Percentiles rank a stretch among this genome's conserved stretches.
Conservation (phyloP, 2,113 vertebrate genomes). For the Oreochromis spilurus region DNA sequence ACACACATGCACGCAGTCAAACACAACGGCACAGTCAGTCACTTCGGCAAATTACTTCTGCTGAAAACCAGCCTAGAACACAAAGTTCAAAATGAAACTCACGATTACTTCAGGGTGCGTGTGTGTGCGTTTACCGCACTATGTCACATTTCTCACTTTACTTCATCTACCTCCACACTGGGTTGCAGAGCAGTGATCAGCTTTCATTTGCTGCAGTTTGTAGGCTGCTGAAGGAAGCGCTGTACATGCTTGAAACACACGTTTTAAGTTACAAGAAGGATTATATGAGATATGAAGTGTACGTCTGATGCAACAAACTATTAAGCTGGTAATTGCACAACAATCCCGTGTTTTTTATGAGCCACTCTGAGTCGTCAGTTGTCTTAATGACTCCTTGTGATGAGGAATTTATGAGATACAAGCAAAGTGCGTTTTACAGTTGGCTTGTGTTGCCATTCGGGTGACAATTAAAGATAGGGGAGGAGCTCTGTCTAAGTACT, state of each 20-base stretch:
- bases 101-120: neutral
- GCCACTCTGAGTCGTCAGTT: neutral
- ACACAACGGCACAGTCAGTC: neutral
- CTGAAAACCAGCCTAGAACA: neutral
- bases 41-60: slow-evolving; percentile 17
- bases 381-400: neutral
- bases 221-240: neutral
- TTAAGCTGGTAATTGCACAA: neutral
- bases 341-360: neutral
- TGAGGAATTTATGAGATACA: neutral
- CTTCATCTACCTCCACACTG: neutral
- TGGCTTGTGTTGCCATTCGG: neutral
- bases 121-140: neutral
- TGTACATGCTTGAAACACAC: neutral
- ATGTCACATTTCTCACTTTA: neutral
- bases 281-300: neutral
- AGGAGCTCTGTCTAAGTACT: neutral
- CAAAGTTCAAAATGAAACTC: neutral
- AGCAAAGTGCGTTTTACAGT: neutral
- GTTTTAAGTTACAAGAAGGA: neutral
- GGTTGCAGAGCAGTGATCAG: neutral
- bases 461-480: neutral
- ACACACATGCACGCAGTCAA: neutral
- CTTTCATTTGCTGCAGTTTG: neutral
- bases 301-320: neutral